Conservation (phyloP, 2,888 invertebrate species). For the Spilosoma lubricipeda region DNA sequence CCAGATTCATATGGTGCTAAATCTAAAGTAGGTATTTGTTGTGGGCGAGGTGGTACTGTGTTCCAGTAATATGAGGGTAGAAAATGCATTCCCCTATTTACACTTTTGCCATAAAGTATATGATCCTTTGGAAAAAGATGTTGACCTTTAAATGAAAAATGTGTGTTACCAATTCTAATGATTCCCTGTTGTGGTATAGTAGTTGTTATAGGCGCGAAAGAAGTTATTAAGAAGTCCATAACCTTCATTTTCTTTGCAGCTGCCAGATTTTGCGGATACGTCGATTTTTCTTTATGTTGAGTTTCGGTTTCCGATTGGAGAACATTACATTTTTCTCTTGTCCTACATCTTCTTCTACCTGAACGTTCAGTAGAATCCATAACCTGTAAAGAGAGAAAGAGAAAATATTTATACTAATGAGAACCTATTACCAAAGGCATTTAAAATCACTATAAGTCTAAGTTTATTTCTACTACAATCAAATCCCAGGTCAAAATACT, state of each 20-base stretch:
- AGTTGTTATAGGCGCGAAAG: neutral
- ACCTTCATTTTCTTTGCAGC: slow-evolving; percentile 9
- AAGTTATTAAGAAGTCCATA: slow-evolving; percentile 1
- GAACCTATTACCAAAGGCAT: neutral
- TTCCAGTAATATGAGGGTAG: slow-evolving; percentile 10
- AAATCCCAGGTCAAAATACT: neutral
- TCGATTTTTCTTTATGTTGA: neutral
- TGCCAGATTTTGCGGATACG: neutral
- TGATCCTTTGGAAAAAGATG: slow-evolving; percentile 5
- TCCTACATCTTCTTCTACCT: neutral
- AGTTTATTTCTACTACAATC: neutral
- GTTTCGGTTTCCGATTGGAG: neutral
- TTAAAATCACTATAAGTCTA: neutral
- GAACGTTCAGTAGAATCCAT: neutral
- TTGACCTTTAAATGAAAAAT: slow-evolving; percentile 7
- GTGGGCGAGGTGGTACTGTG: neutral
- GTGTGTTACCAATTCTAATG: slow-evolving; percentile 13
- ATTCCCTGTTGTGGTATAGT: neutral
- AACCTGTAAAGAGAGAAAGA: slow-evolving; percentile 12
- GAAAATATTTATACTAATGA: neutral
- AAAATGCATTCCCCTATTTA: no score
- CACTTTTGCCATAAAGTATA: neutral
- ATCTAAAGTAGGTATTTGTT: neutral
- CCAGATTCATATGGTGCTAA: neutral
- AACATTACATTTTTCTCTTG: neutral